These are phyloP conservation scores for Lasioglossum villosulum DNA, from an alignment of 2,888 invertebrate species.

Conservation along the genomic window DNA sequence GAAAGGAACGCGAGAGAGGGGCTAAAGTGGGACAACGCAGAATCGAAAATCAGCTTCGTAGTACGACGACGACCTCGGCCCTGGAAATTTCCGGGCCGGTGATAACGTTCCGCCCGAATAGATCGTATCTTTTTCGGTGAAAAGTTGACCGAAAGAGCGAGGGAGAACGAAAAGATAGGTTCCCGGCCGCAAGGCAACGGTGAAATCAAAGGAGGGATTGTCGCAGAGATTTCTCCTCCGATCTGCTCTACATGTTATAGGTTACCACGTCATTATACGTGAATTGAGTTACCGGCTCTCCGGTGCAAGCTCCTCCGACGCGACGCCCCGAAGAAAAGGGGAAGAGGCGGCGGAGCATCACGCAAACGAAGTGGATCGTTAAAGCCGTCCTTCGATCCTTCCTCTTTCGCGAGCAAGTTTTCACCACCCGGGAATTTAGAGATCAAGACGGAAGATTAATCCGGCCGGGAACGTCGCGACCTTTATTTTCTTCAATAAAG, in stretches of 20 bases:
- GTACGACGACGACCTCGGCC: constrained; percentile 49
- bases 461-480: neutral
- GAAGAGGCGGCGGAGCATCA: constrained; percentile 35
- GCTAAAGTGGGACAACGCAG: constrained; percentile 54
- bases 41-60: constrained; percentile 63
- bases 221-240: constrained; percentile 22
- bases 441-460: constrained; percentile 14
- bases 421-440: constrained; percentile 26
- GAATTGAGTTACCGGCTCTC: constrained; percentile 46
- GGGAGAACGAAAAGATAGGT: constrained; percentile 31
- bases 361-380: constrained; percentile 57
- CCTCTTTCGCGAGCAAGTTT: constrained; percentile 16
- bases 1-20: constrained; percentile 46
- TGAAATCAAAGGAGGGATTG: constrained; percentile 27
- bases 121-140: constrained; percentile 73
- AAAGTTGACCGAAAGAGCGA: constrained; percentile 62
- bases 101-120: constrained; percentile 75
- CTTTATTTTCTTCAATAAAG: neutral
- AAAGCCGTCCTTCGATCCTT: constrained; percentile 35
- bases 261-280: constrained; percentile 50
- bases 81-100: constrained; percentile 67
- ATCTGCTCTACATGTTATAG: constrained; percentile 20
- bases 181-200: constrained; percentile 22
- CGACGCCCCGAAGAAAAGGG: constrained; percentile 19
- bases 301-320: constrained; percentile 7